Evolutionary conservation across 2,113 vertebrate species (phyloP), one percentile per base, ranked within the genome.

Genomic region (Malurus cyaneus): DNA sequence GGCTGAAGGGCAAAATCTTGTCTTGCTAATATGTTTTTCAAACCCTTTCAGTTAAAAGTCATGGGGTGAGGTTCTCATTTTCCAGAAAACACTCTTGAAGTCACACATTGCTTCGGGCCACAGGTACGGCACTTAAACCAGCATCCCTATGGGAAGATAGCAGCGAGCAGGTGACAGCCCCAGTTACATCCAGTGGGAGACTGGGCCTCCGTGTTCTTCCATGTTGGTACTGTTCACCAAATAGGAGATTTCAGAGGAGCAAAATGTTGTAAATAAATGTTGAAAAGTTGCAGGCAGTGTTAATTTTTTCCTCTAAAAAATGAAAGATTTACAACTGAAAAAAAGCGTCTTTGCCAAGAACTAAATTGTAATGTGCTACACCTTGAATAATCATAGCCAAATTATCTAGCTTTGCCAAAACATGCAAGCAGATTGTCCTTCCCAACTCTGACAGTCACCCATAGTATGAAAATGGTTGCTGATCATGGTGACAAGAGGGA

Each of bases 151-250:
- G 32, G 56, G 32, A 91, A 66, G 39, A 32, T 7, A 3, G 21
- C 64, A 49, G 25, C 4, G 41, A 53, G 49, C 25, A 13, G 31
- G 14, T 39, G 9, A 42, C 53, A 84, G 23, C 29, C 47, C 14
- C 1, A 2, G 34, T 73, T 76, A 29, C 9, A 2, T 46, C 36
- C 20, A 8, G 0, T 31, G 1, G 16, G 67, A 41, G 23, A 9
- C n/a, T 9, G 36, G 71, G 8, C 29, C 50, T 2, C 3, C 21
- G 18, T 31, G 11, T 74, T 32, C 32, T 12, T 4, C 18, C 18
- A 4, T 60, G 80, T 44, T 3, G 3, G 16, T 67, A n/a, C 19
- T 11, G 11, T 77, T 92, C 31, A 24, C 42, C 32, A 66, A 78
- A 70, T 1, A 71, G 11, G 25, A 81, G 53, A 65, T 72, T 76